A percentile compares a stretch with the other conserved stretches of the same genome.
Evolutionary conservation across 2,888 invertebrate genomes (phyloP).

Genomic region (Archaeoteleia sp.): DNA sequence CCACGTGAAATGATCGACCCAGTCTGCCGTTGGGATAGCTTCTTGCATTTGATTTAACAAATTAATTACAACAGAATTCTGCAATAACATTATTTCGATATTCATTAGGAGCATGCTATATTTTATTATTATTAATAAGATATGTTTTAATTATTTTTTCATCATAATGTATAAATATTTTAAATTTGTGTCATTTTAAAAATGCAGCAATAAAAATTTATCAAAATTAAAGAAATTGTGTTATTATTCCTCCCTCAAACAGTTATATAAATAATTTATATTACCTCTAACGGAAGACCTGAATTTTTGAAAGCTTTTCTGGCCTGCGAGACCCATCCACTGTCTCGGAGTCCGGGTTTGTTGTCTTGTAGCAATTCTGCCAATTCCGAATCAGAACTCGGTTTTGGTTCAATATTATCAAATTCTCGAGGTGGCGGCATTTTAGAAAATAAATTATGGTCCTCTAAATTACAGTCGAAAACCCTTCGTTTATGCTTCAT

Average conservation of each 20-base stretch:
- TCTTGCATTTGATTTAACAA: conserved; percentile 70
- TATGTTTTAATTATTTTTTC: no score
- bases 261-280: no score
- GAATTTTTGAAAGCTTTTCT: conserved; percentile 65
- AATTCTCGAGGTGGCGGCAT: conserved; percentile 59
- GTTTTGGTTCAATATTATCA: conserved; percentile 26
- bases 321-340: conserved; percentile 66
- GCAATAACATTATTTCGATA: conserved; percentile 28
- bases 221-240: conserved; percentile 6
- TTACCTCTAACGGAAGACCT: conserved; percentile 60
- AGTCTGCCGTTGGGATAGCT: conserved; percentile 70
- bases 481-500: conserved; percentile 57
- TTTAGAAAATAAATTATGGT: conserved; percentile 61
- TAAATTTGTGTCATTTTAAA: no score
- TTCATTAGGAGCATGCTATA: no score
- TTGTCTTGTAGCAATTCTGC: conserved; percentile 60
- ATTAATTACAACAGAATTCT: conserved; percentile 64
- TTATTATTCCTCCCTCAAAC: no score
- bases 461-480: conserved; percentile 55
- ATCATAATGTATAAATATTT: no score
- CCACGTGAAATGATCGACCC: conserved; percentile 69
- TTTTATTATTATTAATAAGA: no score
- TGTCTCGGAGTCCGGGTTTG: conserved; percentile 66
- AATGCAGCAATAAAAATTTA: conserved; percentile 7
- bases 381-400: conserved; percentile 58